Evolutionary conservation across 2,113 vertebrate genomes (phyloP).

Genomic region (Notiomystis cincta): DNA sequence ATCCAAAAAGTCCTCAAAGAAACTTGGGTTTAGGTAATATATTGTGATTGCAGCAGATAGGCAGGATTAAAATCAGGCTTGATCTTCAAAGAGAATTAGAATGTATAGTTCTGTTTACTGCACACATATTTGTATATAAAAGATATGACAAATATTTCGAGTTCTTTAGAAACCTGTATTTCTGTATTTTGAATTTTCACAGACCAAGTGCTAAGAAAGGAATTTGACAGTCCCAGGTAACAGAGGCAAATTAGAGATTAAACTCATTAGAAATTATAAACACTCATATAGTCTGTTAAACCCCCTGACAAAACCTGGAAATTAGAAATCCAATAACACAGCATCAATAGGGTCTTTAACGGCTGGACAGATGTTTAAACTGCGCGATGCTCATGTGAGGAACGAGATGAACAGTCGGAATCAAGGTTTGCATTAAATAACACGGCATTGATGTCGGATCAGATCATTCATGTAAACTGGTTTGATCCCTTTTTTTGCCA

Average conservation of each 20-base stretch:
- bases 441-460: constrained; percentile 34
- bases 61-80: constrained; percentile 22
- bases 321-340: constrained; percentile 68
- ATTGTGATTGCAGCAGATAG: constrained; percentile 20
- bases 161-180: neutral
- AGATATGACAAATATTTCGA: constrained; percentile 32
- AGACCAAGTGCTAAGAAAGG: neutral
- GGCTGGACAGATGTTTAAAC: constrained; percentile 68
- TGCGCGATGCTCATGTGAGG: constrained; percentile 45
- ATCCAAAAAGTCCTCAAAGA: constrained; percentile 48
- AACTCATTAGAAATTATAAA: constrained; percentile 61
- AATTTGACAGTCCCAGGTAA: constrained; percentile 39
- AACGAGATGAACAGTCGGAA: constrained; percentile 64
- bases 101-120: constrained; percentile 30
- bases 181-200: neutral
- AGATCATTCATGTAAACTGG: neutral
- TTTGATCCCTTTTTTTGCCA: constrained; percentile 25
- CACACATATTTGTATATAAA: constrained; percentile 29
- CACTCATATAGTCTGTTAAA: constrained; percentile 36
- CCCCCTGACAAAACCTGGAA: constrained; percentile 58
- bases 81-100: constrained; percentile 56
- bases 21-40: constrained; percentile 42
- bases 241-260: constrained; percentile 33
- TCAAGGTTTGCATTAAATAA: constrained; percentile 67
- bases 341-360: constrained; percentile 58